Evolutionary conservation across 2,888 invertebrate genomes (phyloP).

Genomic region (Lasioglossum lativentre): DNA sequence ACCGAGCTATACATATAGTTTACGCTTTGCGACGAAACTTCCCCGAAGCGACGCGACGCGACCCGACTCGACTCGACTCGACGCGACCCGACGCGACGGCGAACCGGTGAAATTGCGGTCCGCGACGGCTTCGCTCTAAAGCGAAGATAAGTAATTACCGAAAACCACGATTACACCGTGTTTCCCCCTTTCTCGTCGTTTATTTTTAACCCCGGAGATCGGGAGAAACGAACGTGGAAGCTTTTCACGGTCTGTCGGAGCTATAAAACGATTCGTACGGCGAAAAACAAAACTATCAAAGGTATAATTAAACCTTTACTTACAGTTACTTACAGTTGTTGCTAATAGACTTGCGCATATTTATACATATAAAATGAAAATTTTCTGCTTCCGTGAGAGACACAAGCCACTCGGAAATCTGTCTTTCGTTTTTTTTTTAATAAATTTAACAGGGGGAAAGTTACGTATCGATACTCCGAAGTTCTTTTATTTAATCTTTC

Average conservation of each 20-base stretch:
- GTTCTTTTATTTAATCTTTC: neutral
- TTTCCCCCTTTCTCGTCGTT: neutral
- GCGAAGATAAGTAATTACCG: constrained; percentile 42
- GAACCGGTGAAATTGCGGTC: constrained; percentile 29
- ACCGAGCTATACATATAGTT: constrained; percentile 42
- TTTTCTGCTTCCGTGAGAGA: no score
- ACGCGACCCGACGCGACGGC: neutral
- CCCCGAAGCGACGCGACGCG: neutral
- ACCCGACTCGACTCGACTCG: no score
- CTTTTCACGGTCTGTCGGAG: neutral
- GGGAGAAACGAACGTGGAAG: neutral
- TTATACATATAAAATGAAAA: no score
- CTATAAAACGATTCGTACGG: neutral
- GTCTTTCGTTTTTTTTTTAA: neutral
- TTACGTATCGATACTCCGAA: neutral
- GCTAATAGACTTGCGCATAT: no score
- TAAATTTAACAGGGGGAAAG: neutral
- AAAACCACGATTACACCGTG: constrained; percentile 24
- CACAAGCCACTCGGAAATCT: neutral
- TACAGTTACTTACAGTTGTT: neutral
- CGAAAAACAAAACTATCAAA: neutral
- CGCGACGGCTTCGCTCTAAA: constrained; percentile 15
- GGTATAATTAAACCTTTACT: neutral
- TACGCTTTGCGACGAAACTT: constrained; percentile 46
- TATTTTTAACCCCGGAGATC: neutral